These are phyloP conservation scores for Brenthis hecate DNA, from an alignment of 2,888 invertebrate species.

Conservation along the genomic window DNA sequence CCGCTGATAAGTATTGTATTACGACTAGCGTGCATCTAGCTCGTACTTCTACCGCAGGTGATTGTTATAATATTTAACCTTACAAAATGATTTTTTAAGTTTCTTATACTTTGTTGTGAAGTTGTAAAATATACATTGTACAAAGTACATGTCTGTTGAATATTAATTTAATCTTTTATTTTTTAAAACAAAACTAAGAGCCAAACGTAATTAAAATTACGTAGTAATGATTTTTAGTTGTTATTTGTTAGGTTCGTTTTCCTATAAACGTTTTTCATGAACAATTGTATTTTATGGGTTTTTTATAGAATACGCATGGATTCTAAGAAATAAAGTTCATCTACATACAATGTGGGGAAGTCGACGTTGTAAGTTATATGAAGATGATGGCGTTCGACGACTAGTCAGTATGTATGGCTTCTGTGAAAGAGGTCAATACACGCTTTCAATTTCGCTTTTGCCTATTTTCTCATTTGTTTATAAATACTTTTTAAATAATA, in stretches of 20 bases:
- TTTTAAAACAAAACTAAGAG: no score
- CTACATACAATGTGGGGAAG: conserved; percentile 34
- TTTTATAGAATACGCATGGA: neutral
- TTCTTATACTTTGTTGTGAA: neutral
- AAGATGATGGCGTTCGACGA: conserved; percentile 2
- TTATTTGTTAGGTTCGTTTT: no score
- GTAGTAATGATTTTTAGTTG: no score
- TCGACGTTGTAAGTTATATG: conserved; percentile 18
- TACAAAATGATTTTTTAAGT: conserved; percentile 8
- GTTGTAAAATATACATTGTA: neutral
- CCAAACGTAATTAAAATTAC: no score
- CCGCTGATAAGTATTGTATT: conserved; percentile 14
- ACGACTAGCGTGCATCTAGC: conserved; percentile 24
- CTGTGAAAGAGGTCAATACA: conserved; percentile 17
- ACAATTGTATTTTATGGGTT: neutral
- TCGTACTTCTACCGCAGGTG: conserved; percentile 32
- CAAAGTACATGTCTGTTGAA: no score
- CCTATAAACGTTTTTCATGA: neutral
- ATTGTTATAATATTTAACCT: conserved; percentile 31
- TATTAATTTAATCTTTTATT: no score
- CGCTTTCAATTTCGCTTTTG: conserved; percentile 4
- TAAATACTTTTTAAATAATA: neutral
- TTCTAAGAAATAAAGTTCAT: conserved; percentile 14
- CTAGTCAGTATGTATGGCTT: conserved; percentile 19
- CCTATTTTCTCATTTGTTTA: neutral